Percentiles rank a stretch among this genome's conserved stretches.
phyloP scores from a whole-genome alignment of 2,888 invertebrate genomes.

The Galerucella pusilla region DNA sequence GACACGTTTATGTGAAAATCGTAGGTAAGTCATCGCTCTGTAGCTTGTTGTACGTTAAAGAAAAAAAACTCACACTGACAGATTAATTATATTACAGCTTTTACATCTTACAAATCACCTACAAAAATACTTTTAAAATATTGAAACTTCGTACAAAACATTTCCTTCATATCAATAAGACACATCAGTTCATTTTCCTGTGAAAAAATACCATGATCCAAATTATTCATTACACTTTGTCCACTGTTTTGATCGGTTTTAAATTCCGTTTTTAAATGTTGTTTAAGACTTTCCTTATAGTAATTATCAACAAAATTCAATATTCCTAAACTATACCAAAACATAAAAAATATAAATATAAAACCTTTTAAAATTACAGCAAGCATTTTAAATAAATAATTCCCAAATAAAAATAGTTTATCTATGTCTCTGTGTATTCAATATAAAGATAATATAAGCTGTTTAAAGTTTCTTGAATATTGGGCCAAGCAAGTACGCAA shows the following conservation, averaged over 20 bases:
- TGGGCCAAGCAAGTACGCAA: constrained; percentile 79
- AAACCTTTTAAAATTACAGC: constrained; percentile 72
- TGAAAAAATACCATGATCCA: neutral
- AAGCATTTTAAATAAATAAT: constrained; percentile 68
- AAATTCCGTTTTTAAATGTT: constrained; percentile 68
- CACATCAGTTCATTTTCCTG: neutral
- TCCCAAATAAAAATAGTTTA: neutral
- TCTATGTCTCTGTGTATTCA: constrained; percentile 42
- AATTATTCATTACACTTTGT: constrained; percentile 16
- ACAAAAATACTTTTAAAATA: neutral
- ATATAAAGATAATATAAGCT: constrained; percentile 63
- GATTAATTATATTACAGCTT: neutral
- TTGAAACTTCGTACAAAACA: neutral
- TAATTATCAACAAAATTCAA: constrained; percentile 80
- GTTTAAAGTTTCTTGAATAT: constrained; percentile 71
- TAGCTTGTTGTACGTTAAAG: too few relatives aligned
- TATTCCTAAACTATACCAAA: constrained; percentile 77
- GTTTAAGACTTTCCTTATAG: constrained; percentile 78
- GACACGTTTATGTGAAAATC: too few relatives aligned
- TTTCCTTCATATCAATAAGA: neutral
- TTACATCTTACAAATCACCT: neutral
- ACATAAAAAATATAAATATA: constrained; percentile 74
- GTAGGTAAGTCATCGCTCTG: too few relatives aligned
- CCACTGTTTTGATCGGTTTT: constrained; percentile 51
- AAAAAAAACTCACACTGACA: too few relatives aligned